These are phyloP conservation scores for Cladorhizidae sp. DNA, from an alignment of 37 sponge, comb jelly and placozoan genomes.

Conservation along the genomic window DNA sequence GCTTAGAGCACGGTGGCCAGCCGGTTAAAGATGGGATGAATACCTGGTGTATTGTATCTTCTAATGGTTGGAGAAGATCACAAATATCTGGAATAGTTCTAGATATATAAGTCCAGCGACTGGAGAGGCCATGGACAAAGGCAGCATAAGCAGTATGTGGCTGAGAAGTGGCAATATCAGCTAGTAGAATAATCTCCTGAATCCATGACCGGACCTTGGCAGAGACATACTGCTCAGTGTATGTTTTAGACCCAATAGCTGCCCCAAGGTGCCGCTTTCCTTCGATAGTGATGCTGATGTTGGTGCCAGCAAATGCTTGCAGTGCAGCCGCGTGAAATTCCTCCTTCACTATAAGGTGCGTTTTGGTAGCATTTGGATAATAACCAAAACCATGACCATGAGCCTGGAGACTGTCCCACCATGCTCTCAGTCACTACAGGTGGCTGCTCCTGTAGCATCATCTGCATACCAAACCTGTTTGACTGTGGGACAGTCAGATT, in stretches of 20 bases:
- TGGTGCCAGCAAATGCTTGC: slow-evolving; percentile 41
- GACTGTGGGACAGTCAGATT: not conserved
- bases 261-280: slow-evolving; percentile 60
- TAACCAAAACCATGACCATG: slow-evolving; percentile 50
- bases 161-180: slow-evolving; percentile 41
- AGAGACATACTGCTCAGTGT: slow-evolving; percentile 32
- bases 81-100: slow-evolving; percentile 1
- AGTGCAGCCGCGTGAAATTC: slow-evolving; percentile 31
- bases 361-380: slow-evolving; percentile 58
- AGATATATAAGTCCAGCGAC: slow-evolving; percentile 10
- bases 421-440: slow-evolving; percentile 19
- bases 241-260: slow-evolving; percentile 42
- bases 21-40: no score
- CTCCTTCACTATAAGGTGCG: slow-evolving; percentile 50
- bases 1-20: no score
- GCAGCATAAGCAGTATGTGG: slow-evolving; percentile 52
- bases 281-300: slow-evolving; percentile 40
- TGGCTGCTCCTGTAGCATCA: slow-evolving; percentile 44
- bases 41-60: no score
- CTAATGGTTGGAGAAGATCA: slow-evolving; percentile 11
- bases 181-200: slow-evolving; percentile 22
- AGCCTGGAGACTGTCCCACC: slow-evolving; percentile 23
- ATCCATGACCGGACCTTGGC: slow-evolving; percentile 29
- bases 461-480: slow-evolving; percentile 70
- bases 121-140: slow-evolving; percentile 23